A percentile compares a stretch with the other conserved stretches of the same genome.
phyloP scores from a whole-genome alignment of 2,797 vertebrate species.

The Prunella strophiata region DNA sequence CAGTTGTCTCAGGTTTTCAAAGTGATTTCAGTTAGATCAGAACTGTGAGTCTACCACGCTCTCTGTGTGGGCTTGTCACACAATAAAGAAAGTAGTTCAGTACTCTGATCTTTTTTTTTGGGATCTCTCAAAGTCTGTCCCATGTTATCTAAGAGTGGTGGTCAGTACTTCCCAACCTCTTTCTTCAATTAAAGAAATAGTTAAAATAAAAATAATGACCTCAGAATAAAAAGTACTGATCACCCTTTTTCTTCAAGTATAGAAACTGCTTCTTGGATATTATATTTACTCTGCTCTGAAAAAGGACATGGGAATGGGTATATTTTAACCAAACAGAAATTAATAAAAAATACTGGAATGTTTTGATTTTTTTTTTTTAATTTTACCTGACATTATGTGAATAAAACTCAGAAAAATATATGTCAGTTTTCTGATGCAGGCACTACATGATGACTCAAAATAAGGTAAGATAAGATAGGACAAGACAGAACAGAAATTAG shows the following conservation, averaged over 20 bases:
- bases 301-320: not conserved
- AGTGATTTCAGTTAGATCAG: not conserved
- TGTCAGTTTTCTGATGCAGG: not conserved
- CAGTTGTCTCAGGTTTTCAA: not conserved
- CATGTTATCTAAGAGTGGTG: fast-evolving
- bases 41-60: not conserved
- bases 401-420: not conserved
- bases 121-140: not conserved
- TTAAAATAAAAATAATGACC: not conserved
- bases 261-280: not conserved
- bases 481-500: not conserved
- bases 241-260: fast-evolving
- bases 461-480: not conserved
- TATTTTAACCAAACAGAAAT: not conserved
- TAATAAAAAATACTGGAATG: not conserved
- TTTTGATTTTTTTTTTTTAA: not conserved
- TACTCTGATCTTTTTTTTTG: not conserved
- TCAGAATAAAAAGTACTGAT: not conserved
- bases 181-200: not conserved
- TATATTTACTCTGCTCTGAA: not conserved
- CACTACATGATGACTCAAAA: not conserved
- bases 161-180: not conserved
- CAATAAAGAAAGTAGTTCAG: fast-evolving
- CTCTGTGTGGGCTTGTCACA: not conserved
- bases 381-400: not conserved